Conservation (phyloP, 1,140 invertebrate genomes). For the silkworm (Bombyx mori) region ASM3026992v2 NC_085111.1:10028001-10028500, state of each 20-base stretch:
- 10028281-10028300: conserved; percentile 11
- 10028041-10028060: conserved; percentile 38
- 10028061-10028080: conserved; percentile 26
- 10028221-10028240: conserved; percentile 22
- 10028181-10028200: conserved; percentile 55
- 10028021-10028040: conserved; percentile 42
- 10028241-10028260: conserved; percentile 21
- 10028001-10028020: conserved; percentile 43
- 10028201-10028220: conserved; percentile 41
- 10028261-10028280: conserved; percentile 8
- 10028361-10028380: conserved; percentile 20
- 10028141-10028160: conserved; percentile 51
- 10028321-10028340: conserved; percentile 11
- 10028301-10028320: conserved; percentile 4
- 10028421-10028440: conserved; percentile 54
- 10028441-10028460: conserved; percentile 15
- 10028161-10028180: conserved; percentile 57
- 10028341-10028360: conserved; percentile 17
- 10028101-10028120: conserved; percentile 51
- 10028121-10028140: conserved; percentile 58
- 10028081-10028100: conserved; percentile 47
- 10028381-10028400: conserved; percentile 45
- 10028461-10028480: conserved; percentile 12
- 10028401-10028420: conserved; percentile 58
- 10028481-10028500: conserved; percentile 11